Evolutionary conservation across 2,113 vertebrate species (phyloP).

Genomic region (Hemiprocne comata): DNA sequence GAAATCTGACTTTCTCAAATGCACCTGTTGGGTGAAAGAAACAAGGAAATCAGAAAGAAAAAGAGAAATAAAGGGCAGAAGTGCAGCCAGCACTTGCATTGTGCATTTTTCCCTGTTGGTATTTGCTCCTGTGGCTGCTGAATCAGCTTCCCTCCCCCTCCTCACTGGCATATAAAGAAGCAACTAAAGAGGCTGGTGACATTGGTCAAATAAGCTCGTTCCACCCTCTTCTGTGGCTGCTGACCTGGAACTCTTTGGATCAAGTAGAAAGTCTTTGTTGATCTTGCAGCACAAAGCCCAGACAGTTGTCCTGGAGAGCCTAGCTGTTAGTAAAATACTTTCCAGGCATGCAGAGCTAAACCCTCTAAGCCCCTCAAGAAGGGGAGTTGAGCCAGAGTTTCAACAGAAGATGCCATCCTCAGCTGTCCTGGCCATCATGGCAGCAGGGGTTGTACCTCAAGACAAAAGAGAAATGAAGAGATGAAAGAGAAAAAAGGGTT

Average conservation of each 20-base stretch:
- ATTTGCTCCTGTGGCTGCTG: background rate
- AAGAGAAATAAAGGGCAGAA: background rate
- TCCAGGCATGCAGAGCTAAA: background rate
- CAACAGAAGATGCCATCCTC: background rate
- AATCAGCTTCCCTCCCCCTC: background rate
- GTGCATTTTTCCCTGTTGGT: background rate
- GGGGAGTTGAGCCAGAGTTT: background rate
- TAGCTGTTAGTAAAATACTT: background rate
- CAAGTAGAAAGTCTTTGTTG: background rate
- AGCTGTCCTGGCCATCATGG: background rate
- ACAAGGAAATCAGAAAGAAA: background rate
- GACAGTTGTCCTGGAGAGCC: background rate
- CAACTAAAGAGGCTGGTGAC: background rate
- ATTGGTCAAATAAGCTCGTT: background rate
- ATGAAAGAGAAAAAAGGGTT: background rate
- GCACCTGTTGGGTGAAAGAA: background rate
- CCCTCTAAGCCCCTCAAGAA: background rate
- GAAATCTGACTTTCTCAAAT: background rate
- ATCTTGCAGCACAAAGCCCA: background rate
- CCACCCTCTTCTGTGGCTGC: background rate
- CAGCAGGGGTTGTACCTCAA: background rate
- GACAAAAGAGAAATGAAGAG: background rate
- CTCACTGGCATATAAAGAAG: too few relatives aligned
- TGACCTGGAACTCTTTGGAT: background rate
- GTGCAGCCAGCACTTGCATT: background rate